Evolutionary conservation across 2,888 invertebrate genomes (phyloP).

Genomic region (Malthinus flaveolus): DNA sequence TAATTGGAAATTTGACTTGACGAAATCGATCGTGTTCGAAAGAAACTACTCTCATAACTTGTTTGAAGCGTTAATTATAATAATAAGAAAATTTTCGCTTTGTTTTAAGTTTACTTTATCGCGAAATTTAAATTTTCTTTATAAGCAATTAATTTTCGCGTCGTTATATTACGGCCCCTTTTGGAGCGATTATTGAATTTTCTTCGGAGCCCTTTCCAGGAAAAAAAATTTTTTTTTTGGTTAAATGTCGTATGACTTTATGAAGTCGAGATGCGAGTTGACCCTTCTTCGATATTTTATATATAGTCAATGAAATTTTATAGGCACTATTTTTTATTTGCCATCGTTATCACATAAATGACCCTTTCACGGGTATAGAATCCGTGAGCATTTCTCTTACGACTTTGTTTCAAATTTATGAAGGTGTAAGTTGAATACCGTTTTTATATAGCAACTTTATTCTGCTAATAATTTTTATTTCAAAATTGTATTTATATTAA

Average conservation of each 20-base stretch:
- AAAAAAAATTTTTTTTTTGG: slow-evolving; percentile 20
- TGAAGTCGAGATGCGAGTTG: slow-evolving; percentile 25
- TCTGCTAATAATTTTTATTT: slow-evolving; percentile 1
- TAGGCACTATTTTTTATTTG: slow-evolving; percentile 35
- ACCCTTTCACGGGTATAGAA: slow-evolving; percentile 28
- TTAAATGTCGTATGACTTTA: slow-evolving; percentile 30
- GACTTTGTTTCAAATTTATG: slow-evolving; percentile 27
- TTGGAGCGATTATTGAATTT: not conserved
- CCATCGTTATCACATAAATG: slow-evolving; percentile 38
- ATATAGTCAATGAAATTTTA: slow-evolving; percentile 41
- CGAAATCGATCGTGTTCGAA: not conserved
- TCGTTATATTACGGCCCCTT: not conserved
- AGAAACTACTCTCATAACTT: not conserved
- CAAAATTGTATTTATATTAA: not conserved
- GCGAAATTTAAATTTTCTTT: no score
- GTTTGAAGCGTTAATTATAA: slow-evolving; percentile 2
- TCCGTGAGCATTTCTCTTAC: slow-evolving; percentile 25
- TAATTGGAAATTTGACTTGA: slow-evolving; percentile 18
- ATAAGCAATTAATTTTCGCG: not conserved
- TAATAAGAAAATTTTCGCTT: not conserved
- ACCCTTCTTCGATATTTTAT: slow-evolving; percentile 37
- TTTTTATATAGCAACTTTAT: slow-evolving; percentile 13
- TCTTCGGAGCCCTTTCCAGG: no score
- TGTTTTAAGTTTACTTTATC: no score
- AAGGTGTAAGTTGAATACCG: slow-evolving; percentile 22